Percentiles rank a stretch among this genome's conserved stretches.
Evolutionary conservation across 2,797 vertebrate species (phyloP).

Genomic region (Epinephelus malabaricus): DNA sequence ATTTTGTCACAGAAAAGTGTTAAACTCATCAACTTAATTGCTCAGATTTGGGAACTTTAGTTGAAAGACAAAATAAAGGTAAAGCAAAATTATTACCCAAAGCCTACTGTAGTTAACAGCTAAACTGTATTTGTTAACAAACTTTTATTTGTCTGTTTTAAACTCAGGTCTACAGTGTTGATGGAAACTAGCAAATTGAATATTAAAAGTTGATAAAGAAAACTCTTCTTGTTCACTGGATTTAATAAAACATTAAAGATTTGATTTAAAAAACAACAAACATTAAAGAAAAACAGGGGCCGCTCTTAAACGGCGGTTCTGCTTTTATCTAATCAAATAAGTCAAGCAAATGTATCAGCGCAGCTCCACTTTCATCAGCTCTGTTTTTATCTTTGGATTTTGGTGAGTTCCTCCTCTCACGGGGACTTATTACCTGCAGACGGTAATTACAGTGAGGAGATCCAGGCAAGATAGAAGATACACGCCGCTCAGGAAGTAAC

Average conservation of each 20-base stretch:
- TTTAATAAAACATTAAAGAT: neutral
- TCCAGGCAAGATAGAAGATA: neutral
- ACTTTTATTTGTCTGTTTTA: neutral
- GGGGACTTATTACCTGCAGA: neutral
- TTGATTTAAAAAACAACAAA: neutral
- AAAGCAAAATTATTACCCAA: neutral
- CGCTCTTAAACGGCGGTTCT: neutral
- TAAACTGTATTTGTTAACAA: neutral
- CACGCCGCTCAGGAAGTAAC: neutral
- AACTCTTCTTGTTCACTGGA: neutral
- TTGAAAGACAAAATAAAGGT: neutral
- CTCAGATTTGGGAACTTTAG: neutral
- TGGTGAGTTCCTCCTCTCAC: neutral
- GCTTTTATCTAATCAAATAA: constrained; percentile 3
- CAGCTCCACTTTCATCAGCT: constrained; percentile 8
- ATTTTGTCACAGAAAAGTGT: neutral
- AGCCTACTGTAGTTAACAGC: neutral
- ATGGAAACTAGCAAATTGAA: neutral
- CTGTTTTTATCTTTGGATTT: constrained; percentile 14
- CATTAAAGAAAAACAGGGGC: neutral
- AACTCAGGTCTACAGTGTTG: neutral
- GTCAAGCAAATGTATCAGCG: constrained; percentile 4
- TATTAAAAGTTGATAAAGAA: neutral
- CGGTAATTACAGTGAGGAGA: neutral
- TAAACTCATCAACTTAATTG: neutral